A percentile compares a stretch with the other conserved stretches of the same genome.
Conservation (phyloP, 2,113 vertebrate species). For the Motacilla alba region DNA sequence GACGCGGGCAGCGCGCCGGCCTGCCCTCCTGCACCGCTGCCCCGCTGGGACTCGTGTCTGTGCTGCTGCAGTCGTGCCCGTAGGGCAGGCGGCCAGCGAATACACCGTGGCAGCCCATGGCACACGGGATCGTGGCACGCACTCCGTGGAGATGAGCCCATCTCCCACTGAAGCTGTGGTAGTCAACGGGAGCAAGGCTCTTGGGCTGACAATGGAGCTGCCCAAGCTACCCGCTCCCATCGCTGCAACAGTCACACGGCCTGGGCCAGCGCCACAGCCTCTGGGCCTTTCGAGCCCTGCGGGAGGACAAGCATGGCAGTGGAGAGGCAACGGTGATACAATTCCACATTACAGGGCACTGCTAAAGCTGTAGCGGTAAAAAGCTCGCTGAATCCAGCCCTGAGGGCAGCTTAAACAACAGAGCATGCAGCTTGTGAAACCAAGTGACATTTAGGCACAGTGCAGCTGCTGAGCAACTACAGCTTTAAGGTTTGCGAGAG, state of each 20-base stretch:
- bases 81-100: neutral
- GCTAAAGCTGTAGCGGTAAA: neutral
- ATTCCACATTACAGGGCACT: neutral
- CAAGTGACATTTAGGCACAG: neutral
- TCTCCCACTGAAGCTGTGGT: rapidly evolving
- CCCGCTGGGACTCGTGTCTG: neutral
- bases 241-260: rapidly evolving
- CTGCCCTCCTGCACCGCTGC: neutral
- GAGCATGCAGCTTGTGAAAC: neutral
- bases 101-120: rapidly evolving
- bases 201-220: rapidly evolving
- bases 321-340: neutral
- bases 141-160: rapidly evolving
- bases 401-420: neutral
- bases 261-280: neutral
- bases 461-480: neutral
- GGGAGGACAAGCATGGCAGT: rapidly evolving
- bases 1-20: too few species aligned
- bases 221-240: neutral
- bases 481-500: neutral
- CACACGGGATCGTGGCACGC: neutral
- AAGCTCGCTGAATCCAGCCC: neutral
- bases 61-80: neutral
- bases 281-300: rapidly evolving
- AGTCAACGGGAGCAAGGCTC: neutral